Conservation (phyloP, 2,113 vertebrate species). For the Bos javanicus region DNA sequence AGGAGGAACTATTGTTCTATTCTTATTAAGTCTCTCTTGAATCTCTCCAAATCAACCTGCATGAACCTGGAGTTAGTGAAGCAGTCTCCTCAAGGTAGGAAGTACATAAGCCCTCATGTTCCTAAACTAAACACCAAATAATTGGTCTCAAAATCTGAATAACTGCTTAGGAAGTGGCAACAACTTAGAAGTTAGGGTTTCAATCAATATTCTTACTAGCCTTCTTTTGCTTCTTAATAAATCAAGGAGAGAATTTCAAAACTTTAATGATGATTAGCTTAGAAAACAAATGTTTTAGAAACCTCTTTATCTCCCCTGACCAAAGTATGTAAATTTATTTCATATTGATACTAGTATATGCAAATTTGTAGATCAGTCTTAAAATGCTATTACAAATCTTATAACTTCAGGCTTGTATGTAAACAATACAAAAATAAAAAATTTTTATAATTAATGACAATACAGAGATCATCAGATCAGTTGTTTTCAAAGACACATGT, state of each 20-base stretch:
- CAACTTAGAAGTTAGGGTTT: slow-evolving; percentile 3
- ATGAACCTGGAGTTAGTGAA: neutral
- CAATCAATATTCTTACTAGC: neutral
- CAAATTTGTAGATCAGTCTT: neutral
- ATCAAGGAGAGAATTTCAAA: neutral
- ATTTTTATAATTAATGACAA: neutral
- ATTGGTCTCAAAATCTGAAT: neutral
- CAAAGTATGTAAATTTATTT: neutral
- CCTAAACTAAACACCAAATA: neutral
- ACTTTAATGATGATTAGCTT: neutral
- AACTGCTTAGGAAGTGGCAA: slow-evolving; percentile 21
- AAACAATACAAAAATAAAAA: slow-evolving; percentile 7
- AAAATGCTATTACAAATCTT: neutral
- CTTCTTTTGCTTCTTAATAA: neutral
- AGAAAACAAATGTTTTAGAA: neutral
- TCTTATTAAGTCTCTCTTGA: neutral
- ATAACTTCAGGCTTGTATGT: neutral
- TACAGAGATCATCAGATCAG: neutral
- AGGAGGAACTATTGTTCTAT: neutral
- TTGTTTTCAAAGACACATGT: neutral
- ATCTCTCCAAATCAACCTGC: neutral
- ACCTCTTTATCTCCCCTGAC: neutral
- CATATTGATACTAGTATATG: neutral
- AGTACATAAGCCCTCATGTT: neutral
- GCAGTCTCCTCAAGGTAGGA: neutral